These are phyloP conservation scores for Raja brachyura DNA, from an alignment of 2,113 vertebrate genomes.

Conservation along the genomic window DNA sequence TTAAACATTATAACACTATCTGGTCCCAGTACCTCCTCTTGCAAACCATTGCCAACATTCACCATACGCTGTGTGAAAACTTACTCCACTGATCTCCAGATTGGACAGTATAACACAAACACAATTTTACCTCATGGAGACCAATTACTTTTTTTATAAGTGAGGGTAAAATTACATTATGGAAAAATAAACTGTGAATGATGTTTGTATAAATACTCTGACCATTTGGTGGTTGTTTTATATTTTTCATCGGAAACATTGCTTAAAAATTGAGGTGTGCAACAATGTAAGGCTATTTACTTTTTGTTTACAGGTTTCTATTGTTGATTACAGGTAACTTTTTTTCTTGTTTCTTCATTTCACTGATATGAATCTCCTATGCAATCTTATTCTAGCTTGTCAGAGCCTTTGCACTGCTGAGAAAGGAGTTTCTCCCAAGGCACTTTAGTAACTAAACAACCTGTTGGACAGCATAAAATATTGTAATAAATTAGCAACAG, in stretches of 20 bases:
- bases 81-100: too few relatives aligned
- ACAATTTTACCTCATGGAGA: background rate
- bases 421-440: background rate
- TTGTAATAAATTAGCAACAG: background rate
- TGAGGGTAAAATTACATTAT: background rate
- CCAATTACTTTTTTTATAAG: background rate
- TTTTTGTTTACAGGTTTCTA: background rate
- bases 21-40: too few relatives aligned
- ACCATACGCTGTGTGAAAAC: too few relatives aligned
- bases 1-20: too few relatives aligned
- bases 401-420: background rate
- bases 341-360: background rate
- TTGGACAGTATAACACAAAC: background rate
- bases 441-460: background rate
- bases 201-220: background rate
- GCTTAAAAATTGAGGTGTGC: background rate
- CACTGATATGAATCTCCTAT: background rate
- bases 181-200: background rate
- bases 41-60: too few relatives aligned
- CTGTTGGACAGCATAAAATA: background rate
- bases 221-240: background rate
- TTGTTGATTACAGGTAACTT: background rate
- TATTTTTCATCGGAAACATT: background rate
- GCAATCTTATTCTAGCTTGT: background rate
- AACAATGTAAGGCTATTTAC: background rate